Percentiles rank a stretch among this genome's conserved stretches.
phyloP scores from a whole-genome alignment of 2,113 vertebrate genomes.

The Saccopteryx leptura region DNA sequence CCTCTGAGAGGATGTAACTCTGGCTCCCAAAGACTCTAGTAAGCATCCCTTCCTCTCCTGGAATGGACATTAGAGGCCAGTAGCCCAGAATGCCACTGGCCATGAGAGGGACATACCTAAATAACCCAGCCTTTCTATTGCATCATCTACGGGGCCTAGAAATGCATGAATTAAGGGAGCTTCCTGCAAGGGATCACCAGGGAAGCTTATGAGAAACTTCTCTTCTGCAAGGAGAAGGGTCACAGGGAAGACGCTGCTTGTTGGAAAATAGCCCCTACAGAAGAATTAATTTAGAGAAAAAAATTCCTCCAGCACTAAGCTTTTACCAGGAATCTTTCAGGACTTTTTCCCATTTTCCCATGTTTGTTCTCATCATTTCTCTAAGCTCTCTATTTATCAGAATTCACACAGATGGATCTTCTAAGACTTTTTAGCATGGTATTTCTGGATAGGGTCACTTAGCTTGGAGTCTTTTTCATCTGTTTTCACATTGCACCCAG shows the following conservation, averaged over 20 bases:
- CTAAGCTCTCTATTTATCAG: accelerated
- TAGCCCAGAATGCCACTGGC: not conserved
- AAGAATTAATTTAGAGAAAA: not conserved
- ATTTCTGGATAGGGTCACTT: accelerated
- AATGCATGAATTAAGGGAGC: not conserved
- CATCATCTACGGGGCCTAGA: not conserved
- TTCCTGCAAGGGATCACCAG: not conserved
- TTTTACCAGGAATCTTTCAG: not conserved
- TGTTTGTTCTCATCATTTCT: no score
- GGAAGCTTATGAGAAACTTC: not conserved
- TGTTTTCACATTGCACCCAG: accelerated
- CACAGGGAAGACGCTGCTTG: no score
- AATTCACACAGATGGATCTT: no score
- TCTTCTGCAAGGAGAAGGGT: not conserved
- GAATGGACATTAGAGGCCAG: not conserved
- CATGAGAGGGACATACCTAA: not conserved
- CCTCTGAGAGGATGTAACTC: not conserved
- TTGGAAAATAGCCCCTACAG: not conserved
- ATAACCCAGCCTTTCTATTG: not conserved
- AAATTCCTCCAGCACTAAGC: not conserved
- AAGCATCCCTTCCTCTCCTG: not conserved
- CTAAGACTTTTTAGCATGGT: not conserved
- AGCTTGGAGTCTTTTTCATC: accelerated
- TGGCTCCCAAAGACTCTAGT: accelerated
- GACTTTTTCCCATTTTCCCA: no score